These are phyloP conservation scores for Drosophila melanosoma DNA, from an alignment of 2,888 invertebrate genomes.

Conservation along the genomic window DNA sequence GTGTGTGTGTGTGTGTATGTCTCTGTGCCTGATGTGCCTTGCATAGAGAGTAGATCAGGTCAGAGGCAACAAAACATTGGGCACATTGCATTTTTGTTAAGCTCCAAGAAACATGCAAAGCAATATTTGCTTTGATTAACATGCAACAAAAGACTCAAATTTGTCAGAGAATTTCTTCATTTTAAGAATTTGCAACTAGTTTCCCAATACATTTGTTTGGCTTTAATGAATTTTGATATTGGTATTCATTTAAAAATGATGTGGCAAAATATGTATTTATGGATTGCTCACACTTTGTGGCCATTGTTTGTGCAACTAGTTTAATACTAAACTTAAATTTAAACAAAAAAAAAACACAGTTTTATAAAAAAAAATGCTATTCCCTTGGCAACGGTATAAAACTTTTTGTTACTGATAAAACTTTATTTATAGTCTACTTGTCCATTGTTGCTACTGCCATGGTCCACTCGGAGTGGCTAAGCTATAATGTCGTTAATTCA, in stretches of 20 bases:
- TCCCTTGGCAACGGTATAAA: background rate
- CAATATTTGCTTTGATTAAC: conserved; percentile 42
- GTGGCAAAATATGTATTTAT: background rate
- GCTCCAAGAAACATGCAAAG: conserved; percentile 26
- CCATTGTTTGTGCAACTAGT: background rate
- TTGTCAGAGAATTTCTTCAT: conserved; percentile 14
- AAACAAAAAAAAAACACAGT: background rate
- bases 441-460: background rate
- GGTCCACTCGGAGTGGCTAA: background rate
- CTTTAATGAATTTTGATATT: conserved; percentile 13
- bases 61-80: conserved; percentile 44
- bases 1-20: conserved; percentile 3
- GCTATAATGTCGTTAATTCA: conserved; percentile 5
- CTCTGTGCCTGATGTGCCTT: conserved; percentile 9
- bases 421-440: background rate
- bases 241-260: background rate
- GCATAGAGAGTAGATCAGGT: conserved; percentile 50
- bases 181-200: background rate
- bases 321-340: background rate
- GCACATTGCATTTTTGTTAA: conserved; percentile 34
- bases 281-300: background rate
- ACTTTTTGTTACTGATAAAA: background rate
- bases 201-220: background rate
- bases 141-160: conserved; percentile 35
- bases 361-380: background rate